Percentiles rank a stretch among this genome's conserved stretches.
phyloP scores from a whole-genome alignment of 2,113 vertebrate genomes.

The Bambusicola thoracicus region DNA sequence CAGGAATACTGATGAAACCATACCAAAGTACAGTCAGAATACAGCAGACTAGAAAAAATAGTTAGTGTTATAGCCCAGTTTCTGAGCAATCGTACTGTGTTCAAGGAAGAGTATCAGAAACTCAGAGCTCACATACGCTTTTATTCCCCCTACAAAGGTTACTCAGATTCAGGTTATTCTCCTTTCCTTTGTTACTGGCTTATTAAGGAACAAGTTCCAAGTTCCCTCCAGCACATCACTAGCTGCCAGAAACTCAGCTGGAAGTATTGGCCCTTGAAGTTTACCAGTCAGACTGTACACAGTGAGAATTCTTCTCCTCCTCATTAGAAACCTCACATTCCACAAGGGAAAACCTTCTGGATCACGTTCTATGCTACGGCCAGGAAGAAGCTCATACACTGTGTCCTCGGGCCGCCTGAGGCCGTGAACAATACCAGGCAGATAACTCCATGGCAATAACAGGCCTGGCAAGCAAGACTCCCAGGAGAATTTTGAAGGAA shows the following conservation, averaged over 20 bases:
- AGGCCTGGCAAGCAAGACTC: slow-evolving; percentile 6
- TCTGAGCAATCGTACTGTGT: background rate
- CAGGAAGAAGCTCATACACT: background rate
- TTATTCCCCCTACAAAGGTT: background rate
- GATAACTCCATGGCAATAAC: background rate
- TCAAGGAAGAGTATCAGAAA: background rate
- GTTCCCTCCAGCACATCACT: background rate
- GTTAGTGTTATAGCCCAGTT: background rate
- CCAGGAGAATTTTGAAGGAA: slow-evolving; percentile 11
- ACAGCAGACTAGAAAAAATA: background rate
- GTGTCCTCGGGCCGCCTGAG: background rate
- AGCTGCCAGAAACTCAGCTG: slow-evolving; percentile 13
- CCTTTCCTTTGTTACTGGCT: background rate
- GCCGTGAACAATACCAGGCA: background rate
- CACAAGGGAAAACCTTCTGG: background rate
- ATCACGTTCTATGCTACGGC: background rate
- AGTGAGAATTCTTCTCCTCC: background rate
- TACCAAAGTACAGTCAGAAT: background rate
- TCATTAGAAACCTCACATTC: background rate
- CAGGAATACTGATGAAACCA: background rate
- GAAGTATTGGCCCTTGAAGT: background rate
- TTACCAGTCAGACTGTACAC: background rate
- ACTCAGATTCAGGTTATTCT: background rate
- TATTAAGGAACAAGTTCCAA: slow-evolving; percentile 2
- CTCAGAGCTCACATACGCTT: background rate